Conservation (phyloP, 2,888 invertebrate species). For the Cephus runcator region DNA sequence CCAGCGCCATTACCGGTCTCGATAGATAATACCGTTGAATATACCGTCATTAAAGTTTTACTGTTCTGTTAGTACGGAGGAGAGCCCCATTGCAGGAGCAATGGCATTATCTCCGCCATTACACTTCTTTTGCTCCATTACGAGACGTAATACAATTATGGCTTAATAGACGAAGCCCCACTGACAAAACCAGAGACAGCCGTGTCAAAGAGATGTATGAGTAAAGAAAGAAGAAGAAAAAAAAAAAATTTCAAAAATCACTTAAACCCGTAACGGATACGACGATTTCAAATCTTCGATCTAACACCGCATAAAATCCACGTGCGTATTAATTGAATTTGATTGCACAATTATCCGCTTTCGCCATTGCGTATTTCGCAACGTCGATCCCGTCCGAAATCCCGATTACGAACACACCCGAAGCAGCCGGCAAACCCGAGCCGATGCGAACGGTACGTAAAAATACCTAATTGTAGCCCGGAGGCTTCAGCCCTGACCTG, state of each 20-base stretch:
- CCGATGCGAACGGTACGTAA: constrained; percentile 13
- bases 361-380: constrained; percentile 44
- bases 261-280: neutral
- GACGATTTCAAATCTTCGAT: neutral
- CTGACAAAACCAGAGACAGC: neutral
- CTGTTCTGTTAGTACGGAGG: constrained; percentile 7
- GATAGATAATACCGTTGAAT: constrained; percentile 8
- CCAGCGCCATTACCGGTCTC: constrained; percentile 19
- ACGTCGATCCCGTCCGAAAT: constrained; percentile 21
- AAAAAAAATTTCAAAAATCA: neutral
- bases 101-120: neutral
- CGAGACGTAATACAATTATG: neutral
- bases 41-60: constrained; percentile 23
- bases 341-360: constrained; percentile 50
- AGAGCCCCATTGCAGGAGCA: neutral
- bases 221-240: neutral
- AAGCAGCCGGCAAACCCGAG: neutral
- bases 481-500: constrained; percentile 42
- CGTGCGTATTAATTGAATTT: constrained; percentile 46
- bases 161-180: neutral
- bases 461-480: constrained; percentile 41
- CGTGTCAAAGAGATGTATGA: neutral
- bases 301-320: neutral
- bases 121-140: neutral
- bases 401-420: constrained; percentile 16